phyloP scores from a whole-genome alignment of 2,888 invertebrate genomes.

The Trachelus troglodyta region DNA sequence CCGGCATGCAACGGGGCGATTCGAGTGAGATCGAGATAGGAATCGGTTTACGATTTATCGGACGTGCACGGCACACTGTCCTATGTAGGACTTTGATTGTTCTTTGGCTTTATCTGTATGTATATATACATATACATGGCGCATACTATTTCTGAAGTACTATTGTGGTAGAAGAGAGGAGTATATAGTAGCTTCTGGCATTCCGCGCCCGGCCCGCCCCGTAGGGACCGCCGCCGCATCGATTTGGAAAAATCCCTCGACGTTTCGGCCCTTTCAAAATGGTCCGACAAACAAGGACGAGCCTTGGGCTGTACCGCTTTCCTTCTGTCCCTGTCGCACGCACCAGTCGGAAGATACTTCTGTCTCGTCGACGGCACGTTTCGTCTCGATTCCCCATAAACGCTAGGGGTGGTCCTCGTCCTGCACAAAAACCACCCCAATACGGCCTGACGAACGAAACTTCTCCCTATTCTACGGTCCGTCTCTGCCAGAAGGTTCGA shows the following conservation, averaged over 20 bases:
- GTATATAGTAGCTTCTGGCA: background rate
- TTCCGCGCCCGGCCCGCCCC: background rate
- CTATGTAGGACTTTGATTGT: background rate
- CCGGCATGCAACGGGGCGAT: background rate
- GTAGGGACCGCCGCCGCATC: background rate
- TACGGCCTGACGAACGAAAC: slow-evolving; percentile 38
- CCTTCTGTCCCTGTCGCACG: background rate
- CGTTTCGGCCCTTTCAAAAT: slow-evolving; percentile 39
- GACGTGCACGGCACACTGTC: background rate
- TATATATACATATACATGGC: background rate
- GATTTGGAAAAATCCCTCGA: slow-evolving; percentile 8
- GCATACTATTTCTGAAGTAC: background rate
- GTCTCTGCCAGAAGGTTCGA: slow-evolving; percentile 3
- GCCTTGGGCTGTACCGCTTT: slow-evolving; percentile 19
- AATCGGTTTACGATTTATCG: background rate
- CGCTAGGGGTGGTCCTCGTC: slow-evolving; percentile 42
- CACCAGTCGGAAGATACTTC: slow-evolving; percentile 25
- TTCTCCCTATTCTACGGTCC: slow-evolving; percentile 14
- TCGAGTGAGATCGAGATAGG: background rate
- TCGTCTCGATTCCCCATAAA: slow-evolving; percentile 40
- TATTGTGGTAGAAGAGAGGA: background rate
- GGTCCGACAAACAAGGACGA: slow-evolving; percentile 35
- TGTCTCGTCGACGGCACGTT: slow-evolving; percentile 38
- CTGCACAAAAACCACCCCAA: slow-evolving; percentile 44
- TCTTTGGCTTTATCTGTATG: background rate